These are phyloP conservation scores for Hoplodrina ambigua DNA, from an alignment of 2,888 invertebrate species.

Conservation along the genomic window DNA sequence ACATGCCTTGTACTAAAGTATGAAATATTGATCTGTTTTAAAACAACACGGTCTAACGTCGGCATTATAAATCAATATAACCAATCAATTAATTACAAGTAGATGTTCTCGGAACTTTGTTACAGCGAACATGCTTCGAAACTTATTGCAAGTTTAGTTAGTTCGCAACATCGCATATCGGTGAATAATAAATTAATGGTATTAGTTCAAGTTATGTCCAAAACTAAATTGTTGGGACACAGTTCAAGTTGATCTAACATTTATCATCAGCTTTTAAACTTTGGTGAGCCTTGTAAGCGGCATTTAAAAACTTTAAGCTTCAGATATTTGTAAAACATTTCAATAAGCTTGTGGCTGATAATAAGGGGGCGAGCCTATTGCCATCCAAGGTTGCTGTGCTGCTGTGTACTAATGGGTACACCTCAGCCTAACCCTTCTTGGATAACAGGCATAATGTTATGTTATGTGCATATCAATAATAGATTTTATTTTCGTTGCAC, in stretches of 20 bases:
- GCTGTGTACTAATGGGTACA: too few species aligned
- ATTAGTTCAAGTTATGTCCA: constrained; percentile 44
- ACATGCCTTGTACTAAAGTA: not conserved
- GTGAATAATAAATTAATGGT: constrained; percentile 54
- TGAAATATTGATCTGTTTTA: constrained; percentile 5
- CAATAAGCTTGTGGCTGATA: not conserved
- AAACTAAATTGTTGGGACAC: constrained; percentile 38
- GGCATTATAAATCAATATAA: constrained; percentile 29
- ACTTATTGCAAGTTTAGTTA: constrained; percentile 54
- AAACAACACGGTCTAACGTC: constrained; percentile 5
- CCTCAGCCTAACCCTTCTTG: too few species aligned
- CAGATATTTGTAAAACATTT: not conserved
- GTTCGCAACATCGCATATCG: constrained; percentile 45
- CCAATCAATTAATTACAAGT: constrained; percentile 51
- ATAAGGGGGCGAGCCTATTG: too few species aligned
- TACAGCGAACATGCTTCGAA: constrained; percentile 42
- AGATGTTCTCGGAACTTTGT: constrained; percentile 40
- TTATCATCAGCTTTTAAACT: constrained; percentile 40
- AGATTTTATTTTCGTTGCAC: constrained; percentile 13
- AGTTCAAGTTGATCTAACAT: constrained; percentile 40
- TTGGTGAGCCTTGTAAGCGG: constrained; percentile 18
- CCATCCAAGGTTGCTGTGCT: too few species aligned
- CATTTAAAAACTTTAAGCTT: constrained; percentile 16
- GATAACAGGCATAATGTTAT: too few species aligned
- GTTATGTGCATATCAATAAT: not conserved